Conservation (phyloP, 2,113 vertebrate genomes). For the human (Homo sapiens) region GRCh38 chr12:4200501-4201000, state of each 20-base stretch:
- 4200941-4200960: neutral
- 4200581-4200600: neutral
- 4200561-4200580: neutral
- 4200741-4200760: neutral
- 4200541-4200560: rapidly evolving
- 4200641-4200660: neutral
- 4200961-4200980: neutral
- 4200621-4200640: too few species aligned
- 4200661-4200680: too few species aligned
- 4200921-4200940: neutral
- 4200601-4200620: neutral
- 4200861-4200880: neutral
- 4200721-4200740: neutral
- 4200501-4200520: neutral
- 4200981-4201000: neutral
- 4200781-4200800: neutral
- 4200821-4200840: neutral
- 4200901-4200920: neutral
- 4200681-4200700: neutral
- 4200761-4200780: neutral
- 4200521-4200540: neutral
- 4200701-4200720: neutral
- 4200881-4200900: neutral
- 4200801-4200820: neutral
- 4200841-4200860: neutral